A percentile compares a stretch with the other conserved stretches of the same genome.
Evolutionary conservation across 1,140 invertebrate genomes (phyloP).

Genomic region (Akabosia matsudoensis): DNA sequence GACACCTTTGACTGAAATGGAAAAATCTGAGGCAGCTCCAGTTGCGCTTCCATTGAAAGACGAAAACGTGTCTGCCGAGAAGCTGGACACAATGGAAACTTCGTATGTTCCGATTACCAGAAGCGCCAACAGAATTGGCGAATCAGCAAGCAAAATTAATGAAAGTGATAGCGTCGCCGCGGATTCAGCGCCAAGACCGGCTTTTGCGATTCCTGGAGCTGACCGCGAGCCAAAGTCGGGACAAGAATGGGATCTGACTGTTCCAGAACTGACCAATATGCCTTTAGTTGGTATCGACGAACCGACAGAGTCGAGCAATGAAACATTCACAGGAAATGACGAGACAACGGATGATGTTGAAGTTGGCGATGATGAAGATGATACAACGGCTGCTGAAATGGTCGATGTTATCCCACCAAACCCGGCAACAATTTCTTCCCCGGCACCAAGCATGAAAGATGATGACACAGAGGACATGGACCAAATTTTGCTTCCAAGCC

Average conservation of each 20-base stretch:
- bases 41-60: neutral
- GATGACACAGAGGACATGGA: constrained; percentile 35
- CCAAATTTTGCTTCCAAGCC: constrained; percentile 17
- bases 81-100: constrained; percentile 15
- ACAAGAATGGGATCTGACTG: neutral
- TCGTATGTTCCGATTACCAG: neutral
- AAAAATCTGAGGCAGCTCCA: neutral
- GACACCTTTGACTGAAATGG: no score
- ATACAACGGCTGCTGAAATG: constrained; percentile 15
- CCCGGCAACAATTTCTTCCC: constrained; percentile 26
- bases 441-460: constrained; percentile 35
- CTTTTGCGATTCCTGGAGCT: neutral
- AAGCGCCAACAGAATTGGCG: neutral
- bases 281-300: neutral
- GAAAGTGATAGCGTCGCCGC: neutral
- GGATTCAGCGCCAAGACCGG: neutral
- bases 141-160: neutral
- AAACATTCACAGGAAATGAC: constrained; percentile 10
- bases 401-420: constrained; percentile 22
- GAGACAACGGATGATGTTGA: constrained; percentile 40
- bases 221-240: neutral
- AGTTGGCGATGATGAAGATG: constrained; percentile 44
- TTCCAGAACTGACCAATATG: neutral
- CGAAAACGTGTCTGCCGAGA: neutral
- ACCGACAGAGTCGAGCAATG: neutral